Evolutionary conservation across 2,797 vertebrate genomes (phyloP), one percentile per base, ranked within the genome.

Genomic region (Cynopterus sphinx): DNA sequence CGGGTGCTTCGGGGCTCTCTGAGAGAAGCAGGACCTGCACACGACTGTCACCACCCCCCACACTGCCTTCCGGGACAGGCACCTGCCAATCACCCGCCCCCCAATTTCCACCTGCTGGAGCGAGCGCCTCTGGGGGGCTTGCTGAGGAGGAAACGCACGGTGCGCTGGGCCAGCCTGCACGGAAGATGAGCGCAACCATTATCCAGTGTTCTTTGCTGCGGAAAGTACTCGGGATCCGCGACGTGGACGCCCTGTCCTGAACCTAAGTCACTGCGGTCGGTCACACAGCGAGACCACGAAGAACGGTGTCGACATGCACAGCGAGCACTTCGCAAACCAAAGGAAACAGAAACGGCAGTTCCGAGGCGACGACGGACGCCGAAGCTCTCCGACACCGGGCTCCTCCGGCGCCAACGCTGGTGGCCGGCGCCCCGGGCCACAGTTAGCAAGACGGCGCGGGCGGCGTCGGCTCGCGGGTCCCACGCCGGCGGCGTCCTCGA

Each of bases 151-250:
- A 79, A 91, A 87, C 11, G 0, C 31, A 71, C 94, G 97, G 63
- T 2, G 83, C 49, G 89, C 84, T 79, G 95, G 90, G 97, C 43
- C 97, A 97, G 97, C 98, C 98, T 57, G 81, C 92, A 93, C 79
- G 95, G 98, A 98, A 98, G 98, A 99, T 98, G 98, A 99, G 99
- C 99, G 99, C 99, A 99, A 99, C 99, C 99, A 99, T 99, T 99
- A 99, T 99, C 99, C 97, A 98, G 97, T 98, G 97, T 98, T 98
- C 98, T 98, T 97, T 97, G 97, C 98, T 98, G 98, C 90, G 97
- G 95, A 97, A 96, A 97, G 90, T 92, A 94, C 98, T 96, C 61
- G 51, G 94, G 96, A 82, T 94, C 92, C 95, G 97, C 4, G 90
- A 33, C 82, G 73, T 86, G 93, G 96, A 92, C 36, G 75, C 96